phyloP scores from a whole-genome alignment of 1,140 invertebrate genomes.

The Trissolcus basalis region DNA sequence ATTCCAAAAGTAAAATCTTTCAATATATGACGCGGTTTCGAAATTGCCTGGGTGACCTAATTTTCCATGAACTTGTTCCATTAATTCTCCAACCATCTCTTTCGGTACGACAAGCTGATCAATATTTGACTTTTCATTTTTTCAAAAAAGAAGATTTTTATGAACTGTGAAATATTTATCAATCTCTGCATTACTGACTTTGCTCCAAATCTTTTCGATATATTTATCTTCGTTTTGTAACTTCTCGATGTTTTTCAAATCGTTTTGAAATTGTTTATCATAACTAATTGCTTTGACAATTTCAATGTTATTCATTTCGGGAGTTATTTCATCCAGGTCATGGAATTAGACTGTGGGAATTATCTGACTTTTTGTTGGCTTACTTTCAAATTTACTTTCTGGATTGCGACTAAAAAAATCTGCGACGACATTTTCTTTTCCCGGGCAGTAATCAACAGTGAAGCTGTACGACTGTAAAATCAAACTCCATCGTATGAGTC shows the following conservation, averaged over 20 bases:
- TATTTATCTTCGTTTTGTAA: background rate
- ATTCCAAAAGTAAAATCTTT: constrained; percentile 12
- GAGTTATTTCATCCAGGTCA: background rate
- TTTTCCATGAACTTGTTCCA: background rate
- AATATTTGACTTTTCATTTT: background rate
- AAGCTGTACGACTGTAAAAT: constrained; percentile 24
- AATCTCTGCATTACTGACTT: background rate
- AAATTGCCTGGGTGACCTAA: constrained; percentile 1
- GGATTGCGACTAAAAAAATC: constrained; percentile 24
- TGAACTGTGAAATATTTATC: background rate
- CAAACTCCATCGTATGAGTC: constrained; percentile 24
- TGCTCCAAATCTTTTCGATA: background rate
- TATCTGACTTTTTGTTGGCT: background rate
- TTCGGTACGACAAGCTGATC: constrained; percentile 5
- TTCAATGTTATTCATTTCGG: too few species aligned
- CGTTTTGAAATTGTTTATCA: background rate
- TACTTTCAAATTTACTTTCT: background rate
- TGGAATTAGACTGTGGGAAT: background rate
- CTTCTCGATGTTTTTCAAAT: background rate
- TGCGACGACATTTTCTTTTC: constrained; percentile 11
- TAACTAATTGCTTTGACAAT: too few species aligned
- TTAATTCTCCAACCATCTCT: too few species aligned
- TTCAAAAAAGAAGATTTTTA: constrained; percentile 1
- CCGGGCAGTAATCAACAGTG: constrained; percentile 12
- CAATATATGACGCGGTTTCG: background rate